Evolutionary conservation across 2,888 invertebrate genomes (phyloP).

Genomic region (Apamea epomidion): DNA sequence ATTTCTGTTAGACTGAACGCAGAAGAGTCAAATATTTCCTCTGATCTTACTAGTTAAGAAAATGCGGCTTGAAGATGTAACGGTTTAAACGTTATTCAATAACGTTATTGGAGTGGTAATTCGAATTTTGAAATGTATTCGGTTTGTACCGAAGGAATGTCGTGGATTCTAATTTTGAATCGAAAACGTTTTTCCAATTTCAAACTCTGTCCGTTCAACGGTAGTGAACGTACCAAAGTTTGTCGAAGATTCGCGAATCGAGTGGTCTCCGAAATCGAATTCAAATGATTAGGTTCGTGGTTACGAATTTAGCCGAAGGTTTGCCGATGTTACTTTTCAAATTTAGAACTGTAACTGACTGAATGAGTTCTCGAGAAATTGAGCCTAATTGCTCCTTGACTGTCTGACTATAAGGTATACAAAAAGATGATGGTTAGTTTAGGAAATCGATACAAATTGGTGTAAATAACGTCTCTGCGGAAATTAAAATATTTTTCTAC

Average conservation of each 20-base stretch:
- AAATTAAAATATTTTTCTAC: conserved; percentile 65
- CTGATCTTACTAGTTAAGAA: conserved; percentile 11
- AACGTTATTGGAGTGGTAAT: conserved; percentile 21
- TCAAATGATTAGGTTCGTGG: conserved; percentile 41
- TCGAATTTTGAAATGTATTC: conserved; percentile 17
- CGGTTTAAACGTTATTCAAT: conserved; percentile 34
- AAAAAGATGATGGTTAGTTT: conserved; percentile 37
- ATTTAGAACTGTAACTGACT: conserved; percentile 53
- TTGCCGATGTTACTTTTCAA: conserved; percentile 58
- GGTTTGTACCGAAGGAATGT: conserved; percentile 19
- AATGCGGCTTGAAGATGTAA: conserved; percentile 16
- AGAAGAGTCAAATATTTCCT: neutral
- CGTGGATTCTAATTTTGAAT: conserved; percentile 35
- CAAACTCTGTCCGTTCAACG: conserved; percentile 33
- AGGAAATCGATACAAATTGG: conserved; percentile 21
- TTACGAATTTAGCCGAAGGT: conserved; percentile 64
- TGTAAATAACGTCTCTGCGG: conserved; percentile 47
- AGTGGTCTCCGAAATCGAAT: conserved; percentile 32
- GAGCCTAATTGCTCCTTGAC: conserved; percentile 56
- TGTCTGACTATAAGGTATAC: conserved; percentile 55
- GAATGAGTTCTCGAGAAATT: conserved; percentile 51
- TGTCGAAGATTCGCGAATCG: conserved; percentile 26
- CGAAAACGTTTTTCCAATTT: conserved; percentile 10
- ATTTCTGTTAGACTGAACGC: neutral
- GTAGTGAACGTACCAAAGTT: conserved; percentile 31